Base-by-base conservation (phyloP, 2,113 vertebrate species). In the Prietella phreatophila region DNA sequence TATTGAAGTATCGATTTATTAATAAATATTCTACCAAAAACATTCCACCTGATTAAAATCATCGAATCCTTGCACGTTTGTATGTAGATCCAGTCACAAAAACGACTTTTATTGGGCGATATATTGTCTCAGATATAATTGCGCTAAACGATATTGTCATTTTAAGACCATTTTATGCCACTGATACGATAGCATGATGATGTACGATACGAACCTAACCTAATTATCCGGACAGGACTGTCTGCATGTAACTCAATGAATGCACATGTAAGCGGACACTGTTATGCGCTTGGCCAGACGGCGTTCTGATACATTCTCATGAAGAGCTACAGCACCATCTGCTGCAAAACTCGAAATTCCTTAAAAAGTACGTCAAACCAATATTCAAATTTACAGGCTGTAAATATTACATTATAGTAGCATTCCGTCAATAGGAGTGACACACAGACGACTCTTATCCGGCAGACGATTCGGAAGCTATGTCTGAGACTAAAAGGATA, bases 311-410 rank as follows among this genome's bases (percentile, higher is more conserved):
- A 25, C 10, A 27, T 42, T 82, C 27, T 14, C 56, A 19, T 39
- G 50, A 53, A 81, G 75, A n/a, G 75, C 75, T 58, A 73, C 63
- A 82, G 63, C 53, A 60, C 33, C 86, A 87, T 30, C 78, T 71
- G 20, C 50, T 69, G 50, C 58, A 81, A 58, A 81, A 58, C 17
- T 58, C 4, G 42, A 20, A 50, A 76, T 27, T 50, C 71, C 42
- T 33, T 79, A 14, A n/a, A n/a, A 27, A 55, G 10, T 7, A 50
- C 50, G 25, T 17, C 76, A 17, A 30, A 6, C 47, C 14, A n/a
- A 17, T n/a, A 53, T n/a, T 15, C 30, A n/a, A n/a, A 15, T 27
- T 39, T 25, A 60, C 8, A 5, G 39, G 20, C 56, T 15, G 56
- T 15, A 60, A 60, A 39, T 82, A 82, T 82, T 27, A 82, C 56